Conservation (phyloP, 2,797 vertebrate species). For the Muscicapa striata region DNA sequence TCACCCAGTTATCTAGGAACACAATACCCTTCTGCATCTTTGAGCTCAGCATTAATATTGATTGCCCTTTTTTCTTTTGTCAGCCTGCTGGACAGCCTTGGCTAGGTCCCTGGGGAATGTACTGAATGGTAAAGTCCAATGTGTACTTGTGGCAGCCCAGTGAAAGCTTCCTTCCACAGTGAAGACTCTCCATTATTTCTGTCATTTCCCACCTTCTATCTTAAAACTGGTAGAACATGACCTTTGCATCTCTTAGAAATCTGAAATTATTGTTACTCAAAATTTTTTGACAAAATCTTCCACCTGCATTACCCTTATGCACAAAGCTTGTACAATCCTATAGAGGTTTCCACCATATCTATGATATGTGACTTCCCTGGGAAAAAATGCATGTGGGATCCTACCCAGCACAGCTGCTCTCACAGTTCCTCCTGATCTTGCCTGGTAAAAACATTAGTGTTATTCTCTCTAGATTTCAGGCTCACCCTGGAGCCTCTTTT, state of each 20-base stretch:
- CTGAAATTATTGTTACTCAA: background rate
- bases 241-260: background rate
- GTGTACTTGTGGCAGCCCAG: background rate
- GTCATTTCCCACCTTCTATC: background rate
- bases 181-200: background rate
- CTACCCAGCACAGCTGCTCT: background rate
- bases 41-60: background rate
- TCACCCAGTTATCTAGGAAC: background rate
- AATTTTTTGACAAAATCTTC: background rate
- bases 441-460: background rate
- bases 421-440: background rate
- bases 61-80: background rate
- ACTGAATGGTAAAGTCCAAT: background rate
- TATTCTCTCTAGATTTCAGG: background rate
- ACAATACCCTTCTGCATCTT: background rate
- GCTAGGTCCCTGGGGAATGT: background rate
- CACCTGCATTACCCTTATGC: background rate
- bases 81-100: background rate
- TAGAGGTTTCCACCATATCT: background rate
- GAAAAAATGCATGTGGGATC: background rate
- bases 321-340: background rate
- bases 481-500: background rate
- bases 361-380: background rate
- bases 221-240: background rate
- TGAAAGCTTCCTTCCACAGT: background rate